Conservation (phyloP, 2,797 vertebrate genomes). For the Ibycter americanus region DNA sequence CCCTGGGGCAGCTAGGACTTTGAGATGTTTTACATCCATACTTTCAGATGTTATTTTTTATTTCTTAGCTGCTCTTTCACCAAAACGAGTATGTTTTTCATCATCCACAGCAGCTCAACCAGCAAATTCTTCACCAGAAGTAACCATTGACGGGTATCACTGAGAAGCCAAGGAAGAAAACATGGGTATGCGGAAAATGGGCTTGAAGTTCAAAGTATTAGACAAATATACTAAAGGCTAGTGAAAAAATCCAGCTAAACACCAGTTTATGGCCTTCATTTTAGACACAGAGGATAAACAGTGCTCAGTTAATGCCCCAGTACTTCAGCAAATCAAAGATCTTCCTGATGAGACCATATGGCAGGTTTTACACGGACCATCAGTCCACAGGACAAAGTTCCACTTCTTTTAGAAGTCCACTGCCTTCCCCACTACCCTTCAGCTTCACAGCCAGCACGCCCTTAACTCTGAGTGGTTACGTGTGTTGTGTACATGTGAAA, state of each 20-base stretch:
- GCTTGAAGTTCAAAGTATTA: not conserved
- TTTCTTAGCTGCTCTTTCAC: not conserved
- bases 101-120: not conserved
- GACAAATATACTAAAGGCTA: not conserved
- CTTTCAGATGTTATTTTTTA: not conserved
- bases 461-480: not conserved
- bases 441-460: not conserved
- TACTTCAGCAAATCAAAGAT: not conserved
- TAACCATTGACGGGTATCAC: not conserved
- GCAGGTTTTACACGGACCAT: not conserved
- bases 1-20: not conserved
- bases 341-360: not conserved
- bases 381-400: not conserved
- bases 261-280: not conserved
- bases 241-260: not conserved
- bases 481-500: not conserved
- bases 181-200: not conserved
- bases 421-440: not conserved
- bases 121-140: not conserved
- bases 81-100: not conserved
- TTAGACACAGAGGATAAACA: not conserved
- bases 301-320: not conserved
- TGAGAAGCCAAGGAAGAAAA: not conserved
- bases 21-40: not conserved
- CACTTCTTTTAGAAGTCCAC: not conserved